Evolutionary conservation across 1,140 invertebrate genomes (phyloP), one percentile per base, ranked within the genome.

Genomic region (Drosophila simulans): DNA sequence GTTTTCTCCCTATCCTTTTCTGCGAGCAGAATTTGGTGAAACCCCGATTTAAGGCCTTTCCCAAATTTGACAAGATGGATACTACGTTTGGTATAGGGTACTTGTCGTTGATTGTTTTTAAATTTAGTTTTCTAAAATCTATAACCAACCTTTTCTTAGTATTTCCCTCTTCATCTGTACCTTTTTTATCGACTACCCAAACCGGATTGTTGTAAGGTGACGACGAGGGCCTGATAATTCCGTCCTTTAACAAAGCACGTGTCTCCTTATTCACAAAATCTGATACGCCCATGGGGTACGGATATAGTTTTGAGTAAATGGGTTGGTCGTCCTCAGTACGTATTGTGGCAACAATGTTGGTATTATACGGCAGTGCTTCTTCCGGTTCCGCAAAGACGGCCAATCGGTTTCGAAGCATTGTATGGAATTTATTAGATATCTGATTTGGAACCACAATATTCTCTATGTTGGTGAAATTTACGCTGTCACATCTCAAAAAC

Each of bases 1-100:
- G 43, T 65, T 42, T 65, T 65, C 12, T 56, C 52, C 7, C 35
- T 35, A 11, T 56, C 43, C n/a, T 13, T 27, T 48, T 55, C 51
- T 12, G 46, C 49, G 13, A 56, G 10, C 7, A 20, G 5, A 13
- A 40, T 40, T 15, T 40, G 39, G 39, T 40, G 39, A 40, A 40
- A 40, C 5, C n/a, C 13, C 39, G 39, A 40, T 5, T 40, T 40
- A n/a, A 40, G 39, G 20, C 20, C 20, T 22, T 22, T 22, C 20
- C 20, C 20, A 22, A 22, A 22, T 22, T 22, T 22, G 20, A 22
- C 20, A 22, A 22, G 20, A 22, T 22, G 20, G 20, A 22, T 22
- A 22, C 20, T 22, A 22, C 20, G 20, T 22, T 22, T 22, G 20
- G 20, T 22, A 22, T n/a, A n/a, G n/a, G n/a, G n/a, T n/a, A n/a